These are phyloP conservation scores for Aviceda subcristata DNA, from an alignment of 2,113 vertebrate genomes.

Conservation along the genomic window DNA sequence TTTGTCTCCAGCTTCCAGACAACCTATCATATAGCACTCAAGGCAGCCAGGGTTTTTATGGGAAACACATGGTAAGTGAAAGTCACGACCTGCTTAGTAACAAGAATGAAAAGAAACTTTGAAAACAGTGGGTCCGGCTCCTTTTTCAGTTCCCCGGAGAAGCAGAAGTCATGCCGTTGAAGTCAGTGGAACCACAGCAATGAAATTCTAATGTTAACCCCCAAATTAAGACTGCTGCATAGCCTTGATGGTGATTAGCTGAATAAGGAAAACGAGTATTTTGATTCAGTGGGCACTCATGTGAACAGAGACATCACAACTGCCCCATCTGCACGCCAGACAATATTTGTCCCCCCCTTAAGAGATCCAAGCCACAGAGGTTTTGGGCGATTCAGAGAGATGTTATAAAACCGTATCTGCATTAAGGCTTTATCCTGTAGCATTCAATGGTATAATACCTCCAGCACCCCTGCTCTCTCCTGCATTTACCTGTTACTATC, in stretches of 20 bases:
- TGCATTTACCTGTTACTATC: neutral
- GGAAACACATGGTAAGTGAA: conserved; percentile 63
- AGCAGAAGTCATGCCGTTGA: neutral
- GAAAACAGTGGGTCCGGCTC: neutral
- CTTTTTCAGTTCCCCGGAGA: neutral
- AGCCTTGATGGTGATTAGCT: neutral
- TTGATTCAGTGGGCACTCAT: neutral
- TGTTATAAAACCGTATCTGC: neutral
- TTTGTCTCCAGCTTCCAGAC: conserved; percentile 58
- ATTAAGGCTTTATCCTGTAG: neutral
- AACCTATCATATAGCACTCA: conserved; percentile 53
- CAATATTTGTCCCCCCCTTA: neutral
- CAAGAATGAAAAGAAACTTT: neutral
- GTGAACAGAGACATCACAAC: neutral
- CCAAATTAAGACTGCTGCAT: neutral
- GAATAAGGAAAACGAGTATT: neutral
- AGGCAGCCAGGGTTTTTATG: conserved; percentile 62
- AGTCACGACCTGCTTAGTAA: conserved; percentile 1
- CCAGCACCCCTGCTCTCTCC: neutral
- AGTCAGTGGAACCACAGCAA: neutral
- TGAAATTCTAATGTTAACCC: neutral
- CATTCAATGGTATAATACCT: neutral
- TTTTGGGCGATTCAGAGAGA: neutral
- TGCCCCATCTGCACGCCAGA: neutral
- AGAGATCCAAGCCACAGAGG: neutral